Percentiles rank a stretch among this genome's conserved stretches.
These are phyloP conservation scores for Orchesella cincta DNA, from an alignment of 1,140 invertebrate genomes.

Conservation along the genomic window DNA sequence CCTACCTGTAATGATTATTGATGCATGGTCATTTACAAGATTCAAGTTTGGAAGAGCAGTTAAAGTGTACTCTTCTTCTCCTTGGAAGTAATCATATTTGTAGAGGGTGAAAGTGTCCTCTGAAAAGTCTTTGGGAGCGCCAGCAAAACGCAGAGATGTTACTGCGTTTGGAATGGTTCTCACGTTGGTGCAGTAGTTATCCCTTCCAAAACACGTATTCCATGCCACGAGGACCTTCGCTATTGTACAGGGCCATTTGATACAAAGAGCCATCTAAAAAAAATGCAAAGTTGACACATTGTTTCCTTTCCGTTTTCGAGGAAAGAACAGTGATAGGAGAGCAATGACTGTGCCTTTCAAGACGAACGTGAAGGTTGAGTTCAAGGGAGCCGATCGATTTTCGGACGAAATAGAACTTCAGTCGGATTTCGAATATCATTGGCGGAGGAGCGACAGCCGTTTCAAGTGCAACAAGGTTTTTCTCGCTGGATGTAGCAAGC, in stretches of 20 bases:
- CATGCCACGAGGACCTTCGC: neutral
- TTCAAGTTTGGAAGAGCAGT: constrained; percentile 32
- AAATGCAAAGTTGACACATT: too few species aligned
- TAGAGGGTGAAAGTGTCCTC: constrained; percentile 50
- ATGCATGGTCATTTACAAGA: neutral
- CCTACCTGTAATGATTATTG: constrained; percentile 33
- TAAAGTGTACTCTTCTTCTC: constrained; percentile 36
- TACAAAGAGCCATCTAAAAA: constrained; percentile 52
- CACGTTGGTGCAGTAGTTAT: constrained; percentile 45
- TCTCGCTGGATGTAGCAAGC: too few species aligned
- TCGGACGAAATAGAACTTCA: too few species aligned
- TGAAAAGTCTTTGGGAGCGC: constrained; percentile 43
- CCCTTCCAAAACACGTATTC: constrained; percentile 45
- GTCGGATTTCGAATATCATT: too few species aligned
- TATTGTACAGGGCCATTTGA: constrained; percentile 46
- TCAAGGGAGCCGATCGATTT: too few species aligned
- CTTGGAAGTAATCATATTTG: constrained; percentile 46
- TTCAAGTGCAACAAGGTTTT: too few species aligned
- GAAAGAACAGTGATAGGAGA: too few species aligned
- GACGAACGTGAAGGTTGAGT: too few species aligned
- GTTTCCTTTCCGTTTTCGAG: too few species aligned
- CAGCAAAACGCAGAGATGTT: constrained; percentile 47
- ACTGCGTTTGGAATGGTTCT: constrained; percentile 24
- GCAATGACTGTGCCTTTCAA: too few species aligned
- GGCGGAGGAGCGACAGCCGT: too few species aligned